A percentile compares a stretch with the other conserved stretches of the same genome.
phyloP scores from a whole-genome alignment of 2,113 vertebrate genomes.

The Stictonetta naevosa region DNA sequence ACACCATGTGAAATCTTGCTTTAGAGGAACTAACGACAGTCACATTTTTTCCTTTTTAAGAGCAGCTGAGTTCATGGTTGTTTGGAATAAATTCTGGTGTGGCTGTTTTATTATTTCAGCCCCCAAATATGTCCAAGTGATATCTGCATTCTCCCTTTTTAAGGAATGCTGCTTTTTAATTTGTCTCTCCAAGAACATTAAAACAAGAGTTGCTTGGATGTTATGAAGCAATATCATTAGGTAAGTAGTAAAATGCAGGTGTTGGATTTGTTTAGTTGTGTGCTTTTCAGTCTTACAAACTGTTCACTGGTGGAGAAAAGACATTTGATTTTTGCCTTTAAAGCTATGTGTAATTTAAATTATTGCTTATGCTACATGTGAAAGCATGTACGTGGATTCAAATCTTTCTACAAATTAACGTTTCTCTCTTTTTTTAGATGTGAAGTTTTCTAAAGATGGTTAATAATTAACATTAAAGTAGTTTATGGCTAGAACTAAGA shows the following conservation, averaged over 20 bases:
- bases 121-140: not conserved
- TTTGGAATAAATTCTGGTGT: not conserved
- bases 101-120: not conserved
- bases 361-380: not conserved
- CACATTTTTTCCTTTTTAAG: not conserved
- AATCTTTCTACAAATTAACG: not conserved
- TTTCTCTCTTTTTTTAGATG: not conserved
- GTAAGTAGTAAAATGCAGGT: not conserved
- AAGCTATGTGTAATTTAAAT: not conserved
- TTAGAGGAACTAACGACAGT: not conserved
- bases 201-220: not conserved
- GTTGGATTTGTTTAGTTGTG: not conserved
- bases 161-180: not conserved
- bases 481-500: not conserved
- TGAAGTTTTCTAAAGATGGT: not conserved
- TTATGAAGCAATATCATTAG: not conserved
- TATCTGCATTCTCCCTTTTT: not conserved
- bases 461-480: not conserved
- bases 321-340: not conserved
- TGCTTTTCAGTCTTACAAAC: not conserved
- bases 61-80: not conserved
- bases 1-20: not conserved
- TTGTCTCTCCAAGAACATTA: not conserved
- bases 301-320: not conserved
- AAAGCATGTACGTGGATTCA: accelerated